Base-by-base conservation (phyloP, 2,797 vertebrate genomes). In the Trichosurus vulpecula region DNA sequence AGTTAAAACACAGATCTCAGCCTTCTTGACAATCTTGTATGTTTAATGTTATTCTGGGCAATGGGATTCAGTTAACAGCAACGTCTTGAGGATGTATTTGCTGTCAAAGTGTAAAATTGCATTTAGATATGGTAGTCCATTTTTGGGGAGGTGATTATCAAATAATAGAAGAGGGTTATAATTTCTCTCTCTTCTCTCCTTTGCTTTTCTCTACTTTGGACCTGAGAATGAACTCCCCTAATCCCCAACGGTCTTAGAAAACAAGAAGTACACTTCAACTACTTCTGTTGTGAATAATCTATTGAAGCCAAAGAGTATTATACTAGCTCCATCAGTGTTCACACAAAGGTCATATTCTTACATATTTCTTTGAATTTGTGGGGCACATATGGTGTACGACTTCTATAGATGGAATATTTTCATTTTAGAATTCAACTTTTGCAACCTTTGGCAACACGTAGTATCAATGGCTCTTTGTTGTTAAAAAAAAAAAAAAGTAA, bases 371-470 rank as follows among this genome's bases (percentile, higher is more conserved):
- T 98, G 98, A 98, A 98, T 99, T 98, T 98, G 97, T 97, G 97
- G 98, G 96, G 96, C 96, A 93, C 97, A 97, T 97, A 98, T 98
- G 96, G 97, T 98, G 95, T 97, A 92, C 97, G 97, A 98, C 96
- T 97, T 97, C 97, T 98, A 98, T 92, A 98, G 98, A 98, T 98
- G 97, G 98, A 98, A 98, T 99, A 98, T 99, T 99, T 99, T 98
- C 98, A 98, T 99, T 99, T 99, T 98, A 98, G 98, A 98, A 99
- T 99, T 98, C 99, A 99, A 99, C 98, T 99, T 99, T 98, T 98
- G 97, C 98, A 99, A 99, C 98, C 99, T 99, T 99, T 99, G 98
- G 98, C 98, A 98, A 98, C 98, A 98, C 96, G 98, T 98, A 98
- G 98, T 98, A 98, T 99, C 99, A 99, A 99, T 98, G 98, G 98